Percentiles rank a stretch among this genome's conserved stretches.
Evolutionary conservation across 2,888 invertebrate species (phyloP).

Genomic region (Catocala nupta): DNA sequence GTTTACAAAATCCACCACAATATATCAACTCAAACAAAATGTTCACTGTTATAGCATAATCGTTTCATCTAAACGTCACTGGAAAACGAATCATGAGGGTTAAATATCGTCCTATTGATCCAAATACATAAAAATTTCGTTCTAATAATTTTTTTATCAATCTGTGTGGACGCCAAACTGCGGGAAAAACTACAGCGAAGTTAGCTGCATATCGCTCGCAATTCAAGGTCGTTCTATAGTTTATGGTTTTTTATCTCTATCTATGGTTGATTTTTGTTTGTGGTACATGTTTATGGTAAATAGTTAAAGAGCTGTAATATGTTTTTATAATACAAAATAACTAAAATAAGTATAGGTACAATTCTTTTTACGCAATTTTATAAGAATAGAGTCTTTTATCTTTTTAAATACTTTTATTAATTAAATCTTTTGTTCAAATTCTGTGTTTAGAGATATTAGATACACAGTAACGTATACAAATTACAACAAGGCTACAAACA

Average conservation of each 20-base stretch:
- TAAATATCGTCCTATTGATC: slow-evolving; percentile 67
- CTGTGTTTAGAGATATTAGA: too few species aligned
- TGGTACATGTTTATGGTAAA: slow-evolving; percentile 23
- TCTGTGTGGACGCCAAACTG: slow-evolving; percentile 85
- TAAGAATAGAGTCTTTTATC: too few species aligned
- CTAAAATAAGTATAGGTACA: too few species aligned
- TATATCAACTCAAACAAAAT: slow-evolving; percentile 68
- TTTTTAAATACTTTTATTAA: too few species aligned
- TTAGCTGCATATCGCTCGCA: slow-evolving; percentile 66
- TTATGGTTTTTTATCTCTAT: slow-evolving; percentile 61
- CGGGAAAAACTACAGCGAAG: slow-evolving; percentile 86
- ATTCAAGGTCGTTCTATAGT: slow-evolving; percentile 73
- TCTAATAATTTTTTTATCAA: slow-evolving; percentile 75
- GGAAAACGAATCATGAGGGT: slow-evolving; percentile 64
- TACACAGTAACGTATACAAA: too few species aligned
- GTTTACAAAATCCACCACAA: slow-evolving; percentile 83
- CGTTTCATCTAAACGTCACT: slow-evolving; percentile 70
- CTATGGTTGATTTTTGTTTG: slow-evolving; percentile 44
- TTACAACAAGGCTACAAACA: too few species aligned
- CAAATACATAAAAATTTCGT: slow-evolving; percentile 81
- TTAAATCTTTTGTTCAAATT: too few species aligned
- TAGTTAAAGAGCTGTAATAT: background rate
- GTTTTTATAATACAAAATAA: too few species aligned
- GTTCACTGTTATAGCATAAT: slow-evolving; percentile 78
- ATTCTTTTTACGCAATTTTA: too few species aligned